Evolutionary conservation across 2,797 vertebrate genomes (phyloP).

Genomic region (Mareca strepera): DNA sequence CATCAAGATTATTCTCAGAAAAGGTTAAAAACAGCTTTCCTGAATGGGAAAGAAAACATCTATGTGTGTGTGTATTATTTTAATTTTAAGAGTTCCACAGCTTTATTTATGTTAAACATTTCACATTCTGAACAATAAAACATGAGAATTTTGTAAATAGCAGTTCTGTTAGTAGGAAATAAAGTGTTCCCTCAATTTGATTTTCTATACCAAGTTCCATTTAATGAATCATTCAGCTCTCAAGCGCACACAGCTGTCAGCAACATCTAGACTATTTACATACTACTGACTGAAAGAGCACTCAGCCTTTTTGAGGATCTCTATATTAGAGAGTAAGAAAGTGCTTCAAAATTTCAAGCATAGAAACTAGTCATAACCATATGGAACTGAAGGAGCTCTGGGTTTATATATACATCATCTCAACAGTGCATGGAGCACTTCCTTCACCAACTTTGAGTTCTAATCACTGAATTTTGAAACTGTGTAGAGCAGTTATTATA

Average conservation of each 20-base stretch:
- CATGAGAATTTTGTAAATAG: not conserved
- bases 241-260: not conserved
- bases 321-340: not conserved
- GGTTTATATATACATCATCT: not conserved
- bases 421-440: not conserved
- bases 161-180: not conserved
- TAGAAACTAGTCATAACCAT: not conserved
- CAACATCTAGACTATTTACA: not conserved
- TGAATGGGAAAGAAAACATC: not conserved
- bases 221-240: not conserved
- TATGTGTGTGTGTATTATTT: not conserved
- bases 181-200: not conserved
- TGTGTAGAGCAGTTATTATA: not conserved
- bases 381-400: not conserved
- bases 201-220: not conserved
- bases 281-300: not conserved
- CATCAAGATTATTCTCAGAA: not conserved
- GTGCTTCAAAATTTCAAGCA: not conserved
- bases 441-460: not conserved
- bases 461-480: not conserved
- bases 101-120: not conserved
- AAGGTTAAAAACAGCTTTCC: not conserved
- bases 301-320: not conserved
- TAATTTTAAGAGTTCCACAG: not conserved
- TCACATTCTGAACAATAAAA: not conserved